These are phyloP conservation scores for Eufriesea mexicana DNA, from an alignment of 1,140 invertebrate genomes.

Conservation along the genomic window DNA sequence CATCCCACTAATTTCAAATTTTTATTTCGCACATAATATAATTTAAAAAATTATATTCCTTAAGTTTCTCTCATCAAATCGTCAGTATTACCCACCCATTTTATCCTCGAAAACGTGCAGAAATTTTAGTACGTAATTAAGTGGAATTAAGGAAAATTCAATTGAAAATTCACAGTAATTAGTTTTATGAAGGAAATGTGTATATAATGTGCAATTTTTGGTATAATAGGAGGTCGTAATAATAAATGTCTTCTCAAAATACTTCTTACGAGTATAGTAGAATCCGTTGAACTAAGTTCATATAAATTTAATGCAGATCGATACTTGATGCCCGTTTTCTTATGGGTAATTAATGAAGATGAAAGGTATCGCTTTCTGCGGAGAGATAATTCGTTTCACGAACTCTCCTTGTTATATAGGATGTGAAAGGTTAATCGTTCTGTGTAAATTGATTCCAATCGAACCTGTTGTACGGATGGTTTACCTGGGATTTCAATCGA, in stretches of 20 bases:
- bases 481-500: slow-evolving; percentile 14
- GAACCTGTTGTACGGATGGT: background rate
- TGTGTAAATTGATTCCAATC: slow-evolving; percentile 18
- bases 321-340: background rate
- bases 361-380: background rate
- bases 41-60: no score
- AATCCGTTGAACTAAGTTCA: background rate
- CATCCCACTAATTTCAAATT: no score
- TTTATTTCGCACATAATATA: no score
- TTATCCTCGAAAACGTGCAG: no score
- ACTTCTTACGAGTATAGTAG: no score
- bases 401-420: background rate
- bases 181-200: no score
- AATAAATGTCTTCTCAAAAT: no score
- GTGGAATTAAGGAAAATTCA: no score
- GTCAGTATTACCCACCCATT: no score
- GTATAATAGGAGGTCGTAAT: background rate
- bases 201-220: background rate
- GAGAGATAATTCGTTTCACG: background rate
- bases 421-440: slow-evolving; percentile 3
- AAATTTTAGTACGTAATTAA: no score
- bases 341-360: slow-evolving; percentile 1
- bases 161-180: no score
- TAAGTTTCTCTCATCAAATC: no score
- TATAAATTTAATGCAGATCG: background rate